Evolutionary conservation across 2,888 invertebrate genomes (phyloP).

Genomic region (Dryobotodes eremita): DNA sequence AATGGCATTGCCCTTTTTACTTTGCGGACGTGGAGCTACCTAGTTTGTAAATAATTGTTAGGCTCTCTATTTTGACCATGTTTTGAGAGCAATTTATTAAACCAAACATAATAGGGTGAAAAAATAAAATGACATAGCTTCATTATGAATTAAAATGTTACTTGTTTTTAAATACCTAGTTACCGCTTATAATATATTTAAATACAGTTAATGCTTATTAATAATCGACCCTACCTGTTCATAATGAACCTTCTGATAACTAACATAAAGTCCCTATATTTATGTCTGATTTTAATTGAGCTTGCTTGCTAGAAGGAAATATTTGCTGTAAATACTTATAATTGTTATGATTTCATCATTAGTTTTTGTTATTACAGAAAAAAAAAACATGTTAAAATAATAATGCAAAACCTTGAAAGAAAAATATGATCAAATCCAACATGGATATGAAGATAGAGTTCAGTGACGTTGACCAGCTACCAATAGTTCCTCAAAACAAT

Average conservation of each 20-base stretch:
- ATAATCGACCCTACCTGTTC: background rate
- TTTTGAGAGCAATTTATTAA: background rate
- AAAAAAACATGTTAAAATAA: slow-evolving; percentile 23
- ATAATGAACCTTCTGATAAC: background rate
- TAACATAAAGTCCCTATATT: background rate
- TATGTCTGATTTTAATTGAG: background rate
- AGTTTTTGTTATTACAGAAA: slow-evolving; percentile 49
- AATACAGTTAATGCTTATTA: background rate
- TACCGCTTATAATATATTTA: background rate
- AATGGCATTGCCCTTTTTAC: slow-evolving; percentile 61
- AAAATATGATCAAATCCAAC: slow-evolving; percentile 56
- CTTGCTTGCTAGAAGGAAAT: background rate
- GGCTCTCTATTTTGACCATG: background rate
- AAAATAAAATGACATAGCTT: background rate
- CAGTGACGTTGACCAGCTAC: slow-evolving; percentile 52
- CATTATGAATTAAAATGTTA: background rate
- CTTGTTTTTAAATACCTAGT: background rate
- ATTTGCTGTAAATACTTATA: no score
- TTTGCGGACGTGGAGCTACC: slow-evolving; percentile 70
- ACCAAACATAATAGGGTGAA: background rate
- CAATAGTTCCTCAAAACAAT: slow-evolving; percentile 53
- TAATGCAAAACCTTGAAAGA: slow-evolving; percentile 39
- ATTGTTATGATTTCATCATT: background rate
- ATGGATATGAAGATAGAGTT: slow-evolving; percentile 70
- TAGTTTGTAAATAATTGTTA: slow-evolving; percentile 10